These are phyloP conservation scores for Melierax canorus DNA, from an alignment of 2,113 vertebrate species.

Conservation along the genomic window DNA sequence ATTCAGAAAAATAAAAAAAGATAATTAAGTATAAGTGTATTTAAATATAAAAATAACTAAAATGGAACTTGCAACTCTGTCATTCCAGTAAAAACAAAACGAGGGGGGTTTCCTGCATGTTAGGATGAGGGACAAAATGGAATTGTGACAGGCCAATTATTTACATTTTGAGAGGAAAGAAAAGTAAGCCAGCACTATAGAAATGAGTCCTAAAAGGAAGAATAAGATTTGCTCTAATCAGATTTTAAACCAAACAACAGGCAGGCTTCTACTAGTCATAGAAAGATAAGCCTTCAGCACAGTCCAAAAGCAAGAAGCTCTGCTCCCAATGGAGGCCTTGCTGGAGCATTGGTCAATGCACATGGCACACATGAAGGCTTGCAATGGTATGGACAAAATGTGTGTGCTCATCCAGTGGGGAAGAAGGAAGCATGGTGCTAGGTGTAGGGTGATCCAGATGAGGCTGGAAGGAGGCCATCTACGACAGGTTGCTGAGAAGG, in stretches of 20 bases:
- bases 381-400: neutral
- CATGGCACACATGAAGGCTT: accelerated
- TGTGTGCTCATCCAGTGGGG: neutral
- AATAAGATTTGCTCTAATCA: neutral
- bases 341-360: accelerated
- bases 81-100: neutral
- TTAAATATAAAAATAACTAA: neutral
- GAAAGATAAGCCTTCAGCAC: neutral
- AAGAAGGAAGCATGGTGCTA: neutral
- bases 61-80: neutral
- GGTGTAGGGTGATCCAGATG: accelerated
- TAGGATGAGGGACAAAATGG: neutral
- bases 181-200: neutral
- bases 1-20: neutral
- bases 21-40: neutral
- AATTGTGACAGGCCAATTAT: neutral
- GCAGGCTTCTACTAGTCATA: neutral
- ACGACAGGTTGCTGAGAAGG: neutral
- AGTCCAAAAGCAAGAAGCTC: neutral
- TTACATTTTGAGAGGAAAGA: neutral
- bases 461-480: neutral
- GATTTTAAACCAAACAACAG: neutral
- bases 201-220: neutral
- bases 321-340: neutral
- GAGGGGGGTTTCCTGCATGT: neutral